Conservation (phyloP, 2,888 invertebrate genomes). For the Synergus japonicus region DNA sequence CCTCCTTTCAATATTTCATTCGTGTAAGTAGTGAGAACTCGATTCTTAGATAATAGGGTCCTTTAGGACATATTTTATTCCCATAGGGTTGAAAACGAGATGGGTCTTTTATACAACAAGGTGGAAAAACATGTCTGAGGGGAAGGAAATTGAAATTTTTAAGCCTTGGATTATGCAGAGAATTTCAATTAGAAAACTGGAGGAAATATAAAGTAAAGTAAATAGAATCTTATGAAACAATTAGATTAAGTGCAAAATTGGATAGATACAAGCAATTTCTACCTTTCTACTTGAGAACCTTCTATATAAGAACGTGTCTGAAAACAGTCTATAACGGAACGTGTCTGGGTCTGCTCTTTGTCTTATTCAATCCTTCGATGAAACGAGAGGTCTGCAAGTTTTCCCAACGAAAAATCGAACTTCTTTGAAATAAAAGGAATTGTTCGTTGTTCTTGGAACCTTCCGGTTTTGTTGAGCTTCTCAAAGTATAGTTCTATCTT, state of each 20-base stretch:
- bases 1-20: conserved; percentile 26
- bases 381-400: conserved; percentile 1
- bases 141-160: not conserved
- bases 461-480: not conserved
- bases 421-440: conserved; percentile 1
- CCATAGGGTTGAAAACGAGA: not conserved
- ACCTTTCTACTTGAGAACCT: not conserved
- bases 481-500: not conserved
- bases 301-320: not conserved
- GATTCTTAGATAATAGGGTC: conserved; percentile 1
- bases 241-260: not conserved
- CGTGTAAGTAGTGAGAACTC: conserved; percentile 11
- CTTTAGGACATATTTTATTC: not conserved
- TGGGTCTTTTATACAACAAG: not conserved
- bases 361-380: not conserved
- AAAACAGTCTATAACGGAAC: not conserved
- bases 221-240: not conserved
- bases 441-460: conserved; percentile 3
- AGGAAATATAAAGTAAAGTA: not conserved
- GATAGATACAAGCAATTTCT: not conserved
- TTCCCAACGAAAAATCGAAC: conserved; percentile 14
- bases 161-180: not conserved
- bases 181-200: not conserved
- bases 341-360: not conserved
- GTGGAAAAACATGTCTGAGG: not conserved